phyloP scores from a whole-genome alignment of 2,888 invertebrate species.

The Reticulitermes lucifugus region DNA sequence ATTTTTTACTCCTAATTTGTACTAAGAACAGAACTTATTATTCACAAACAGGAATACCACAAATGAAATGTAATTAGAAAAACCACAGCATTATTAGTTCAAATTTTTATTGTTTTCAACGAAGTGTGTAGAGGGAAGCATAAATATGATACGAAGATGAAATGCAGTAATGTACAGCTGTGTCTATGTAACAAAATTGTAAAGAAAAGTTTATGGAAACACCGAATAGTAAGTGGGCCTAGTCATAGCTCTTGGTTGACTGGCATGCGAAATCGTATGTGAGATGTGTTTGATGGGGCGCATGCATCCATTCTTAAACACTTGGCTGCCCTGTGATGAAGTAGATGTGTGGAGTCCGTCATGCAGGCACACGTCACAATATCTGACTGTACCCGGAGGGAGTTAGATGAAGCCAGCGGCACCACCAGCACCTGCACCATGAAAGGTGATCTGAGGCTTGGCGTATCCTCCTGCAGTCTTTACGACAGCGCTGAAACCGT shows the following conservation, averaged over 20 bases:
- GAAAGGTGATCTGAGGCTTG: conserved; percentile 45
- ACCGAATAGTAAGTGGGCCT: neutral
- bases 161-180: neutral
- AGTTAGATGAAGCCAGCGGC: neutral
- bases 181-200: neutral
- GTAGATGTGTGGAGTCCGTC: neutral
- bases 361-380: neutral
- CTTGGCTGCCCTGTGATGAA: too few relatives aligned
- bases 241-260: neutral
- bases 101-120: too few relatives aligned
- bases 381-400: neutral
- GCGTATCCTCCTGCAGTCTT: conserved; percentile 54
- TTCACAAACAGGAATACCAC: too few relatives aligned
- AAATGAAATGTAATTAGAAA: too few relatives aligned
- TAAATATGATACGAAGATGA: too few relatives aligned
- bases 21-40: too few relatives aligned
- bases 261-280: neutral
- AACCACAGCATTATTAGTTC: too few relatives aligned
- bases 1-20: too few relatives aligned
- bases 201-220: neutral
- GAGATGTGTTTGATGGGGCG: too few relatives aligned
- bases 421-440: conserved; percentile 3
- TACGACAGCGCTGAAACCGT: conserved; percentile 57
- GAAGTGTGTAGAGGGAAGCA: too few relatives aligned
- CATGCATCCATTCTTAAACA: too few relatives aligned